Conservation (phyloP, 2,113 vertebrate genomes). For the Pterocles gutturalis region DNA sequence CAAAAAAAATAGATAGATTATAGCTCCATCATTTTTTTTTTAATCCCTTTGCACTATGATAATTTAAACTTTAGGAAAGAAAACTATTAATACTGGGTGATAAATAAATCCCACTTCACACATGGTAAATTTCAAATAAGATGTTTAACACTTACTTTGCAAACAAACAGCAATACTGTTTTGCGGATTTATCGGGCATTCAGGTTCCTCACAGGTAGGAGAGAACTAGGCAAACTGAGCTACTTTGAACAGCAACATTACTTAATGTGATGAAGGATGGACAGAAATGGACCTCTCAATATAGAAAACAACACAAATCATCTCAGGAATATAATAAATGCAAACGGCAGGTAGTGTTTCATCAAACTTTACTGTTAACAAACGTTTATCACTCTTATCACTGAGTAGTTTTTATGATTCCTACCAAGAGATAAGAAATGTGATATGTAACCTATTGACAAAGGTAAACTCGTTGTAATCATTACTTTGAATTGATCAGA, state of each 20-base stretch:
- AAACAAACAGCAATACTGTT: not conserved
- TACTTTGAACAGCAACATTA: not conserved
- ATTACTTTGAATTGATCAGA: not conserved
- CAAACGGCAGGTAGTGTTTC: not conserved
- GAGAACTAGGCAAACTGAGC: not conserved
- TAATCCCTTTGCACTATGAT: not conserved
- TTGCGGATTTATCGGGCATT: not conserved
- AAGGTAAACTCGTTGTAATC: not conserved
- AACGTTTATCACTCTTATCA: not conserved
- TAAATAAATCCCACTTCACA: not conserved
- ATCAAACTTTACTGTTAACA: not conserved
- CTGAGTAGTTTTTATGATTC: not conserved
- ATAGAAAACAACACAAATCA: not conserved
- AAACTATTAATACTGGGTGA: not conserved
- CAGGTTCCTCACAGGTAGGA: not conserved
- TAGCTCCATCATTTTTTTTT: not conserved
- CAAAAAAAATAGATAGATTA: not conserved
- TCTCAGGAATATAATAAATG: not conserved
- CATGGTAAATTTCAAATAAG: not conserved
- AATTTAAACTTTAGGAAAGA: not conserved
- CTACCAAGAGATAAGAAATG: not conserved
- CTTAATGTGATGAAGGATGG: not conserved
- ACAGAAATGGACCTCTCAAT: not conserved
- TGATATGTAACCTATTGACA: fast-evolving
- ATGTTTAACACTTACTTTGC: not conserved